These are phyloP conservation scores for Copsychus sechellarum DNA, from an alignment of 2,113 vertebrate species.

Conservation along the genomic window DNA sequence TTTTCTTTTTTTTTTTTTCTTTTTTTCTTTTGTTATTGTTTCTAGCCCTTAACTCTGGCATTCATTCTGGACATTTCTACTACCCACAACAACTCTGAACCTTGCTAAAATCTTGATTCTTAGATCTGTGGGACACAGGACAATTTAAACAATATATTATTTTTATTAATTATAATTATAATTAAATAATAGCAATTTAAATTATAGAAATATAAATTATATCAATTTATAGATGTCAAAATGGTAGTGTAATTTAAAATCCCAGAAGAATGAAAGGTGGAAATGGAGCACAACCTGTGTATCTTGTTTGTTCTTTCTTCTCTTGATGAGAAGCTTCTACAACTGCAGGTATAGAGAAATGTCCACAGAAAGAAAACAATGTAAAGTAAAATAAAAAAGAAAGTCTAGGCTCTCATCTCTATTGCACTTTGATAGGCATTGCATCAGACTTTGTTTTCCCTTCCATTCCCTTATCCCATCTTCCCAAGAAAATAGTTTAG, in stretches of 20 bases:
- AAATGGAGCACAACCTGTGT: background rate
- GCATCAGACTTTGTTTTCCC: background rate
- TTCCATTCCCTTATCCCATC: rapidly evolving
- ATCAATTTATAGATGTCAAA: background rate
- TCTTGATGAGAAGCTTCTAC: background rate
- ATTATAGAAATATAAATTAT: background rate
- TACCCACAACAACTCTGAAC: background rate
- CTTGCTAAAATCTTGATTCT: background rate
- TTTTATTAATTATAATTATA: background rate
- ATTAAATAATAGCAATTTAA: background rate
- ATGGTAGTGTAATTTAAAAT: background rate
- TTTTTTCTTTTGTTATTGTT: background rate
- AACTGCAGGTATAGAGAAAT: background rate
- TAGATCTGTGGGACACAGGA: background rate
- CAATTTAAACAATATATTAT: background rate
- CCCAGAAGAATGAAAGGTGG: background rate
- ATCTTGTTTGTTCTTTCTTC: background rate
- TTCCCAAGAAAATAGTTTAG: rapidly evolving
- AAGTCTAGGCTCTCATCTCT: background rate
- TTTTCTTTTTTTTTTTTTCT: too few relatives aligned
- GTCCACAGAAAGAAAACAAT: background rate
- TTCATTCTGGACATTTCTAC: background rate
- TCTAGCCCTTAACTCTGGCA: background rate
- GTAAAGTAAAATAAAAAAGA: background rate
- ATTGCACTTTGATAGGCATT: background rate